A percentile compares a stretch with the other conserved stretches of the same genome.
phyloP scores from a whole-genome alignment of 2,888 invertebrate species.

The Pantelozetes paolii region DNA sequence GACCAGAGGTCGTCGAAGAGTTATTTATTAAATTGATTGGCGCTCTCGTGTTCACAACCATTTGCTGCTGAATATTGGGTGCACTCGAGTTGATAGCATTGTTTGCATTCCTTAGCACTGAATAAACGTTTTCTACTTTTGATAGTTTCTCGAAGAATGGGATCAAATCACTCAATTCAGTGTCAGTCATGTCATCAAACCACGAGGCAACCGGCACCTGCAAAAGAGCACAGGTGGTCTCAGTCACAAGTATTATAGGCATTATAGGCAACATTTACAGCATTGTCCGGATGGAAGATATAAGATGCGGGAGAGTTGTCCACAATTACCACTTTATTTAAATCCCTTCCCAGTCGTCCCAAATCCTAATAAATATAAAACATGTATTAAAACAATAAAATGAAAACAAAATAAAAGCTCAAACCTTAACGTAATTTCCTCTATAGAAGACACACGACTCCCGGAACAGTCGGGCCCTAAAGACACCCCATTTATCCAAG shows the following conservation, averaged over 20 bases:
- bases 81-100: conserved; percentile 11
- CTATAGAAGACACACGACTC: conserved; percentile 99
- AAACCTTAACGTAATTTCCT: conserved; percentile 93
- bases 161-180: conserved; percentile 91
- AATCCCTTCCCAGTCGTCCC: conserved; percentile 90
- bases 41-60: conserved; percentile 25
- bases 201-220: conserved; percentile 95
- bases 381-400: background rate
- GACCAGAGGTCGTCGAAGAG: conserved; percentile 1
- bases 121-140: conserved; percentile 94
- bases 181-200: conserved; percentile 99
- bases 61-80: background rate
- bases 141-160: conserved; percentile 96
- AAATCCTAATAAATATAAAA: conserved; percentile 63
- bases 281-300: conserved; percentile 99
- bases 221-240: conserved; percentile 21
- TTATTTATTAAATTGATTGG: conserved; percentile 29
- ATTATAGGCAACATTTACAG: conserved; percentile 67
- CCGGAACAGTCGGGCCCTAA: conserved; percentile 91
- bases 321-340: conserved; percentile 94
- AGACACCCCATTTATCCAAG: conserved; percentile 94
- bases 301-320: conserved; percentile 99
- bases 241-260: background rate
- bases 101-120: conserved; percentile 61
- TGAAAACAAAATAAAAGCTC: background rate